A percentile compares a stretch with the other conserved stretches of the same genome.
These are phyloP conservation scores for Tiaroga cobitis DNA, from an alignment of 2,797 vertebrate species.

Conservation along the genomic window DNA sequence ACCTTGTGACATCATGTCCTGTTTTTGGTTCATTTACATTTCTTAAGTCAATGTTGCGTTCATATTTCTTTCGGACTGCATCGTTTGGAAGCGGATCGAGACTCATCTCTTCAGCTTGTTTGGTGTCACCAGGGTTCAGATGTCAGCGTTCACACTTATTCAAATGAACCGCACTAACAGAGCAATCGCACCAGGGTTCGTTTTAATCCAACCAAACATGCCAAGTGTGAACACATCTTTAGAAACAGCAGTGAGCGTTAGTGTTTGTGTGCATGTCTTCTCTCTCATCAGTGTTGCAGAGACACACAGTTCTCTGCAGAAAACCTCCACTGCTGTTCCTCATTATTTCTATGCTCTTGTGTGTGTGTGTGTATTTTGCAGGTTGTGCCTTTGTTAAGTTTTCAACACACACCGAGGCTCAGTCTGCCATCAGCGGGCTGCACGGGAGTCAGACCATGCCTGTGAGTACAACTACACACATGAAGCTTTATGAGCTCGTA, in stretches of 20 bases:
- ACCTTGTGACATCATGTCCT: too few relatives aligned
- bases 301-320: conserved; percentile 26
- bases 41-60: neutral
- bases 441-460: conserved; percentile 87
- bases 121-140: too few relatives aligned
- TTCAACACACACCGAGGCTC: conserved; percentile 84
- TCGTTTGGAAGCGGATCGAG: neutral
- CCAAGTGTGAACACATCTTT: neutral
- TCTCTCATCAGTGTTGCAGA: conserved; percentile 13
- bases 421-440: conserved; percentile 83
- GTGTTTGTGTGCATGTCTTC: conserved; percentile 9
- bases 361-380: conserved; percentile 37
- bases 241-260: neutral
- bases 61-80: neutral
- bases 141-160: too few relatives aligned
- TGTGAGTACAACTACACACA: conserved; percentile 71
- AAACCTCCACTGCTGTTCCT: conserved; percentile 35
- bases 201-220: neutral
- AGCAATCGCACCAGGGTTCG: too few relatives aligned
- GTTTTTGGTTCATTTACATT: too few relatives aligned
- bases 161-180: too few relatives aligned
- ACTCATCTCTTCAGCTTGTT: too few relatives aligned
- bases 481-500: neutral
- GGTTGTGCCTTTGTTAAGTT: conserved; percentile 78
- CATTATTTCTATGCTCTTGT: conserved; percentile 39